Conservation (phyloP, 2,113 vertebrate genomes). For the Castor canadensis region DNA sequence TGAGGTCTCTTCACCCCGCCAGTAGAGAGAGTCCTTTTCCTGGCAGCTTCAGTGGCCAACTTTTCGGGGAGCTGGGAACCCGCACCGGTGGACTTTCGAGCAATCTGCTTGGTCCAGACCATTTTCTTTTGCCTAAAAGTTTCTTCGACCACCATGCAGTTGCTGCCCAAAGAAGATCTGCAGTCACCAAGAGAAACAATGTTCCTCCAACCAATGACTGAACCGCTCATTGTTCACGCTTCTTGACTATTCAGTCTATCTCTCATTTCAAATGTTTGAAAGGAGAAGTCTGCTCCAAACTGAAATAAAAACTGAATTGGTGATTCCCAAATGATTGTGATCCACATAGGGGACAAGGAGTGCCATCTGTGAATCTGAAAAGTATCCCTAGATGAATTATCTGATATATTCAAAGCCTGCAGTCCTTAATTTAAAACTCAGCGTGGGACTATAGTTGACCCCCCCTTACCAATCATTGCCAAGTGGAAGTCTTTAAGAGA, state of each 20-base stretch:
- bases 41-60: background rate
- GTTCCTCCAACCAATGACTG: no score
- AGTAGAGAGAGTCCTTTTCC: background rate
- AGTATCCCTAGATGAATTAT: background rate
- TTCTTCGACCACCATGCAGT: background rate
- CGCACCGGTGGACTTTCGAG: background rate
- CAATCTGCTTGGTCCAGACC: background rate
- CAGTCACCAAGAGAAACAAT: background rate
- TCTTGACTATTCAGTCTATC: conserved; percentile 41
- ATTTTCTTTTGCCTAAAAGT: background rate
- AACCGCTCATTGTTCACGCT: conserved; percentile 4
- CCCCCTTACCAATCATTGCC: background rate
- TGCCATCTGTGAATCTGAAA: background rate
- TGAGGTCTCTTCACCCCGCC: background rate
- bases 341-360: background rate
- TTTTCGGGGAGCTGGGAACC: background rate
- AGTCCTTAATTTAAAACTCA: background rate
- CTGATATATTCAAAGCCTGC: background rate
- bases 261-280: conserved; percentile 34
- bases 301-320: conserved; percentile 31
- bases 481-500: background rate
- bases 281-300: background rate
- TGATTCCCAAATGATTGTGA: conserved; percentile 3
- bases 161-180: background rate
- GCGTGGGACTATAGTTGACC: background rate